phyloP scores from a whole-genome alignment of 2,113 vertebrate genomes.

The Bufo bufo region DNA sequence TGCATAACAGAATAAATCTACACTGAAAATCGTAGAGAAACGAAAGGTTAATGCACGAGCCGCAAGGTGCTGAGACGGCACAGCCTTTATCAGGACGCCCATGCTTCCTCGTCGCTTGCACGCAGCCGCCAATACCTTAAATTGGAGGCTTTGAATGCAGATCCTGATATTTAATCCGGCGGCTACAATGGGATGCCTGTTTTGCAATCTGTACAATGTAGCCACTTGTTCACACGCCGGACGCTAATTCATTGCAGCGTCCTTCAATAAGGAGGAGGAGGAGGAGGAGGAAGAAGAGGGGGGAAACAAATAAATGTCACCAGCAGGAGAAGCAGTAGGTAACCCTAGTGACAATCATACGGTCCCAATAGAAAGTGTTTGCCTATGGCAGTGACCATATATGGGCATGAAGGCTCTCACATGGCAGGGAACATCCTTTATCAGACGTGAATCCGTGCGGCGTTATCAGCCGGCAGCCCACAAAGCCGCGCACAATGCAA shows the following conservation, averaged over 20 bases:
- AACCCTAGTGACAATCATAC: conserved; percentile 45
- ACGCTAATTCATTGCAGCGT: neutral
- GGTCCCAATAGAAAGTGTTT: conserved; percentile 27
- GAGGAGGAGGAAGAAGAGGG: neutral
- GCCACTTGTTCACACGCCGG: conserved; percentile 9
- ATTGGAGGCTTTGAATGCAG: neutral
- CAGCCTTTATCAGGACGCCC: no score
- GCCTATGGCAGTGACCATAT: conserved; percentile 47
- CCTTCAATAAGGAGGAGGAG: neutral
- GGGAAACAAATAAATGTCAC: neutral
- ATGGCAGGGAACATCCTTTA: conserved; percentile 41
- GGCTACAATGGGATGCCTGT: neutral
- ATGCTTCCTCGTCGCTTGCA: neutral
- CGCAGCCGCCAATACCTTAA: neutral
- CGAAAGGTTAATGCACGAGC: neutral
- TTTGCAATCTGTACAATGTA: neutral
- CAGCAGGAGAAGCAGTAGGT: conserved; percentile 15
- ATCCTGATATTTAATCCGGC: neutral
- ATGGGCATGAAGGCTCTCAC: conserved; percentile 42
- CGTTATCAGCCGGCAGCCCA: conserved; percentile 18
- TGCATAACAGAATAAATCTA: neutral
- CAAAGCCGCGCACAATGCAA: neutral
- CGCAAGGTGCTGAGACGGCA: no score
- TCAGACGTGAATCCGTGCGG: conserved; percentile 10
- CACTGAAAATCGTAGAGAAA: neutral